Base-by-base conservation (phyloP, 2,797 vertebrate species). In the Sebastes trivittatus region DNA sequence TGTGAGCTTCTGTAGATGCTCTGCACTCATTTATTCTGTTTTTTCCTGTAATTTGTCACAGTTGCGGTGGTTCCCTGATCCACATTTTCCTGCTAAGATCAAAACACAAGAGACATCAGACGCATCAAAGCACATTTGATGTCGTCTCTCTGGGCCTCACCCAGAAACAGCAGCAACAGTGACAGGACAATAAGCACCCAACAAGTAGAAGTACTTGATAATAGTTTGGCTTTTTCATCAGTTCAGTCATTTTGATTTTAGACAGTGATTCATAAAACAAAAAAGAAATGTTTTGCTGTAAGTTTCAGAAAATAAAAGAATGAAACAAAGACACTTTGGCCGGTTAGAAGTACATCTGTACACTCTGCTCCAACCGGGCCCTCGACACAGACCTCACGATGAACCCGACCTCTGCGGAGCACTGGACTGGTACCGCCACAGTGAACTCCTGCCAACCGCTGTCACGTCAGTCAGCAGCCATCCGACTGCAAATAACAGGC, bases 401-500 rank as follows among this genome's bases (percentile, higher is more conserved):
- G 88, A 93, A 87, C 87, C 63, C 29, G 36, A 84, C 76, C 72
- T 84, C 77, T 78, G 74, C 82, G 60, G 83, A 68, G 72, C 54
- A 10, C 70, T 80, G 83, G 77, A 81, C 86, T 34, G 46, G 67
- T 56, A 72, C 72, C 36, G 36, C 88, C 70, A 54, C 58, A 65
- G 56, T 34, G 36, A 81, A 72, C 75, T 78, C 63, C 84, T 78
- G 86, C 92, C 86, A 87, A 87, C 82, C 81, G 23, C 71, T 25
- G 78, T 87, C 92, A 85, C 73, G 23, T 90, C 85, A 87, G 80
- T 85, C 76, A 87, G 87, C 10, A 60, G 69, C 72, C 80, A 25
- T 86, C 75, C 9, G 63, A 36, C 88, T 82, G 87, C 81, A 92
- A 92, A 93, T 90, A 90, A 92, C 84, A 90, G 92, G 77, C 82